Percentiles rank a stretch among this genome's conserved stretches.
Evolutionary conservation across 2,797 vertebrate genomes (phyloP).

Genomic region (Pachyuromys duprasi): DNA sequence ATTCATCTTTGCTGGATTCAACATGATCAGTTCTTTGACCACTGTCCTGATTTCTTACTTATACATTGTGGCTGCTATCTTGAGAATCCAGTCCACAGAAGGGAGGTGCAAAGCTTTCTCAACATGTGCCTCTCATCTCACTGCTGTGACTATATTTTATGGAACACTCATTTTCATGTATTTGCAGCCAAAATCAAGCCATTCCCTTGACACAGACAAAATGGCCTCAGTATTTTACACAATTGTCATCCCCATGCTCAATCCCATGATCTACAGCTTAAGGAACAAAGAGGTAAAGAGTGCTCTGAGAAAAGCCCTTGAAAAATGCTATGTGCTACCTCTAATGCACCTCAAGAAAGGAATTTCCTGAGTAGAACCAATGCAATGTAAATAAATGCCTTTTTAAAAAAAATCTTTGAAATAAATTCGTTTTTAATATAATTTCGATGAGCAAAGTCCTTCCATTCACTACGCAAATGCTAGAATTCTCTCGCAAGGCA

Average conservation of each 20-base stretch:
- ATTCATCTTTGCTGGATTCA: slow-evolving; percentile 68
- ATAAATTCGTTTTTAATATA: not conserved
- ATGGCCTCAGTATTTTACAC: slow-evolving; percentile 70
- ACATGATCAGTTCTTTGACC: slow-evolving; percentile 44
- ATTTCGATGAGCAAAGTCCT: not conserved
- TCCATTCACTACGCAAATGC: not conserved
- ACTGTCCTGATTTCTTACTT: slow-evolving; percentile 59
- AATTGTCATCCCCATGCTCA: slow-evolving; percentile 69
- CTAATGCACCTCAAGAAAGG: not conserved
- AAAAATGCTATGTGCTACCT: not conserved
- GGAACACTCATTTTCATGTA: slow-evolving; percentile 77
- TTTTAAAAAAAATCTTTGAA: not conserved
- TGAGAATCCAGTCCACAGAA: slow-evolving; percentile 42
- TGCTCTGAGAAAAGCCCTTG: slow-evolving; percentile 28
- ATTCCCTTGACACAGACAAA: slow-evolving; percentile 68
- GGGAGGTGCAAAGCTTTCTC: slow-evolving; percentile 71
- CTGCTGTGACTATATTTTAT: slow-evolving; percentile 52
- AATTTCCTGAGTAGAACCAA: not conserved
- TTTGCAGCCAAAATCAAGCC: slow-evolving; percentile 56
- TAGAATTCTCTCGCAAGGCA: not conserved
- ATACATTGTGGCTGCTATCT: slow-evolving; percentile 4
- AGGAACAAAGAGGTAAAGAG: slow-evolving; percentile 73
- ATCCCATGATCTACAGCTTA: slow-evolving; percentile 73
- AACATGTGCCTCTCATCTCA: slow-evolving; percentile 59
- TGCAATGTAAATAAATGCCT: not conserved